Conservation (phyloP, 2,888 invertebrate species). For the Habrosyne pyritoides region DNA sequence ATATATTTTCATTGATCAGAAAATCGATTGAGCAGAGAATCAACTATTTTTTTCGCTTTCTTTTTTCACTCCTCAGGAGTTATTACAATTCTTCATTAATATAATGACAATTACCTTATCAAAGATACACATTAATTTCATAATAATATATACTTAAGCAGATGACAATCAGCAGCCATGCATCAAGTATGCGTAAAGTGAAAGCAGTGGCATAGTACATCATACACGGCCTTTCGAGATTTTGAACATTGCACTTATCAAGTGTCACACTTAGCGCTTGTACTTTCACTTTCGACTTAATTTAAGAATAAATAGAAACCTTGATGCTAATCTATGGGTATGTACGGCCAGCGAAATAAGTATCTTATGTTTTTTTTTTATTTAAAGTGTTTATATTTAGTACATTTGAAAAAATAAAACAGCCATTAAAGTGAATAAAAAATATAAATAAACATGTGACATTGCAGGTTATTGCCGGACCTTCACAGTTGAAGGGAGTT, state of each 20-base stretch:
- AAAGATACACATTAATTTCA: background rate
- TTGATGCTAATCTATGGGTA: background rate
- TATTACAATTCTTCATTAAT: too few relatives aligned
- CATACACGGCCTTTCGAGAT: conserved; percentile 2
- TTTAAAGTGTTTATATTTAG: too few relatives aligned
- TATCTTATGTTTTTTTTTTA: background rate
- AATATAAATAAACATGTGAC: too few relatives aligned
- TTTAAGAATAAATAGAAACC: background rate
- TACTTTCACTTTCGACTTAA: conserved; percentile 5
- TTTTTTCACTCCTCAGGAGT: too few relatives aligned
- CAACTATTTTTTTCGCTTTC: too few relatives aligned
- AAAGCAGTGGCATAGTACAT: conserved; percentile 23
- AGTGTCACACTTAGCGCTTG: conserved; percentile 5
- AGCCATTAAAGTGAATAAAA: too few relatives aligned
- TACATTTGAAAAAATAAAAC: too few relatives aligned
- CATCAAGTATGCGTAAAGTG: conserved; percentile 14
- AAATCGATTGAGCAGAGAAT: too few relatives aligned
- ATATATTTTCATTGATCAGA: too few relatives aligned
- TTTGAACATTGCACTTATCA: background rate
- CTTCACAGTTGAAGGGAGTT: too few relatives aligned
- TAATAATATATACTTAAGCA: background rate
- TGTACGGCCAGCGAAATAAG: background rate
- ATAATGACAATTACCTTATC: too few relatives aligned
- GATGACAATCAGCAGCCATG: background rate
- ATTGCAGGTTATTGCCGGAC: too few relatives aligned